phyloP scores from a whole-genome alignment of 1,140 invertebrate species.

The Macrosteles quadrilineatus region DNA sequence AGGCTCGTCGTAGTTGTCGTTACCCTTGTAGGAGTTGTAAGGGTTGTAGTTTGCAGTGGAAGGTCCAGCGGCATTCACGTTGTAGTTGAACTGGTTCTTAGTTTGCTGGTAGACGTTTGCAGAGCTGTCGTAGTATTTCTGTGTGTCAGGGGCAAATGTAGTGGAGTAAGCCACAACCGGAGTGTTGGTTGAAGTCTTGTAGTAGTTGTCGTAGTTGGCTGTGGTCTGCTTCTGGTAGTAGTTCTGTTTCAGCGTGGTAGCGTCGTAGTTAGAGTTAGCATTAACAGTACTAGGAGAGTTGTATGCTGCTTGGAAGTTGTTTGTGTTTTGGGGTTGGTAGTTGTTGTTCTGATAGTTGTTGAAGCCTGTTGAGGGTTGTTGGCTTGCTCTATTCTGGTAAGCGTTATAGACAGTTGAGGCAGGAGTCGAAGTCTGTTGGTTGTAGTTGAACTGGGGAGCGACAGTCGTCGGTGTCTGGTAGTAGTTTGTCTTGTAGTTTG shows the following conservation, averaged over 20 bases:
- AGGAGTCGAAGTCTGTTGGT: constrained; percentile 38
- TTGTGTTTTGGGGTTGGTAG: constrained; percentile 36
- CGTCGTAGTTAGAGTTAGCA: constrained; percentile 6
- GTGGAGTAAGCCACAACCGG: constrained; percentile 10
- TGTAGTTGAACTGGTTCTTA: constrained; percentile 36
- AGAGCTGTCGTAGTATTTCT: constrained; percentile 13
- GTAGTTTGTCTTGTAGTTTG: constrained; percentile 35
- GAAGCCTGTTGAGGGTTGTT: constrained; percentile 42
- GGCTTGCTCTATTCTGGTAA: constrained; percentile 40
- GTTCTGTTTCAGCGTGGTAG: constrained; percentile 30
- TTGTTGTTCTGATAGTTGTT: constrained; percentile 49
- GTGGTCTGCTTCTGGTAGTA: constrained; percentile 31
- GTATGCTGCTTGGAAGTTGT: constrained; percentile 28
- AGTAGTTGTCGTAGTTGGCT: constrained; percentile 37
- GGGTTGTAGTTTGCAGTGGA: constrained; percentile 36
- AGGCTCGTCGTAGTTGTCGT: constrained; percentile 37
- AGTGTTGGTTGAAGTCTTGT: constrained; percentile 33
- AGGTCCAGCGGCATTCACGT: constrained; percentile 21
- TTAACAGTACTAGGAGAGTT: constrained; percentile 26
- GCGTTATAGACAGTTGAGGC: constrained; percentile 47
- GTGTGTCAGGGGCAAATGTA: neutral
- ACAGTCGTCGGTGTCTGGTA: constrained; percentile 47
- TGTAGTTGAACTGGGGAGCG: constrained; percentile 33
- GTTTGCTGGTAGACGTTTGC: constrained; percentile 38
- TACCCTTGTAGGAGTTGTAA: constrained; percentile 35